Base-by-base conservation (phyloP, 2,113 vertebrate genomes). In the Callorhinus ursinus region DNA sequence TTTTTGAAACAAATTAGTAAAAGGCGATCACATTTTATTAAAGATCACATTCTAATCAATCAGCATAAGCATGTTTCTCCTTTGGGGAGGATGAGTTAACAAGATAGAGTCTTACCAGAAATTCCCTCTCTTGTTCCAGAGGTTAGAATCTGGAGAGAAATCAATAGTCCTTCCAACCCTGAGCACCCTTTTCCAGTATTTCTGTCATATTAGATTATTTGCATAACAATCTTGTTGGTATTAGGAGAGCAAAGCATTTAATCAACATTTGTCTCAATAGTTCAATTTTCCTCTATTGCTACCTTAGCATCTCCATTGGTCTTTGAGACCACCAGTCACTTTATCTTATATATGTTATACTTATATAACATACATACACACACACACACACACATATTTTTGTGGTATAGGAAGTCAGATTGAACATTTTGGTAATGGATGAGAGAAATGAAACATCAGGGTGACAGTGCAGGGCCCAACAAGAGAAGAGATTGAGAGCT, bases 401-500 rank as follows among this genome's bases (percentile, higher is more conserved):
- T 61, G 9, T 26, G 24, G 59, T 63, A 88, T 92, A 96, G 91
- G 97, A 95, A 26, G 94, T 97, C 55, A 94, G 96, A 97, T 92
- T 92, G 97, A 1, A 90, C 93, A 65, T 96, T 98, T 98, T 95
- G 98, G 97, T 97, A 93, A 90, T 46, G 61, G 97, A 93, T 74
- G 16, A 63, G 93, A 80, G 83, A 65, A 49, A 24, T 46, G 46
- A 93, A 87, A 63, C 96, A 28, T 5, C 1, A 16, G 82, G 94
- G 96, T 51, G 97, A 97, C 16, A 97, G 95, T 97, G 95, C 98
- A 90, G 95, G 57, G 97, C 24, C 61, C 97, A 98, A 93, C 92
- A 97, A 92, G 84, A 97, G 82, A 98, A 95, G 95, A 98, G 90
- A 90, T 95, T 53, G 86, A 97, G 97, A 98, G 97, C 98, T 93